Percentiles rank a stretch among this genome's conserved stretches.
Evolutionary conservation across 2,113 vertebrate species (phyloP).

Genomic region (Stegastes partitus): DNA sequence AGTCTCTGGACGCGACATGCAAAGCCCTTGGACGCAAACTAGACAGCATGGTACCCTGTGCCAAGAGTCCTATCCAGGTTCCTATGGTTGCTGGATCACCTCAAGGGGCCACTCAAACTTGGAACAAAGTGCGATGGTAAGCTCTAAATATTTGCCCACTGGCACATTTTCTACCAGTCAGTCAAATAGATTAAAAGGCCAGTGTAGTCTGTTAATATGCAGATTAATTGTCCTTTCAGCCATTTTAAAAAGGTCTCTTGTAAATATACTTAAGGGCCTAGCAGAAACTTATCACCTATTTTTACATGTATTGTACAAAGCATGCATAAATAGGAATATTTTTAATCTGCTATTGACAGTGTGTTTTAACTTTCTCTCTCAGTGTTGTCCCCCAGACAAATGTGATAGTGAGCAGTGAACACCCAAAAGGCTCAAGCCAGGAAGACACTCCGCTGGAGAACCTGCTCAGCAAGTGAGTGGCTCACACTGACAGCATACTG

Average conservation of each 20-base stretch:
- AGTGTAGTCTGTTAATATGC: background rate
- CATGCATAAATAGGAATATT: background rate
- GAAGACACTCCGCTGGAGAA: conserved; percentile 95
- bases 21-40: conserved; percentile 94
- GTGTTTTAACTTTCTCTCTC: conserved; percentile 53
- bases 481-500: background rate
- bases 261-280: background rate
- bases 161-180: background rate
- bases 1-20: conserved; percentile 93
- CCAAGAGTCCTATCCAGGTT: conserved; percentile 96
- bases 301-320: background rate
- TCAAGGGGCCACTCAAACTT: conserved; percentile 96
- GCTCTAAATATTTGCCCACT: conserved; percentile 26
- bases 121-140: conserved; percentile 99
- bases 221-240: background rate
- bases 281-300: background rate
- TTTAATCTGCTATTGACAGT: conserved; percentile 1
- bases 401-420: conserved; percentile 95
- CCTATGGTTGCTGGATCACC: conserved; percentile 99
- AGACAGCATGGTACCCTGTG: conserved; percentile 92
- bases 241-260: conserved; percentile 6
- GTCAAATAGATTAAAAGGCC: background rate
- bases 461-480: conserved; percentile 95
- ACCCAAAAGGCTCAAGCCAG: conserved; percentile 87
- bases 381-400: conserved; percentile 98